Conservation (phyloP, 2,113 vertebrate species). For the Ornithorhynchus anatinus region DNA sequence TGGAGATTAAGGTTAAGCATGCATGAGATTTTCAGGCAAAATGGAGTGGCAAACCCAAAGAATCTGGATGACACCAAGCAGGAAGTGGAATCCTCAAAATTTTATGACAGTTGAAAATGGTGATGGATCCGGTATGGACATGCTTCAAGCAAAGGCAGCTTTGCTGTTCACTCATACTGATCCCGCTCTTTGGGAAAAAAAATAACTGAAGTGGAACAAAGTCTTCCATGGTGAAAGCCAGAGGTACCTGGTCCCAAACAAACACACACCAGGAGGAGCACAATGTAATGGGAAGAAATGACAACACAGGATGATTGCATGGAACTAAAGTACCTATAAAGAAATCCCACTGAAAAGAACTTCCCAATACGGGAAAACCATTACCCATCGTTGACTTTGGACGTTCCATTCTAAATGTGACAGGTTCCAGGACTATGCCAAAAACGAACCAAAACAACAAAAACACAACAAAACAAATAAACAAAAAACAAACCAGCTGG, state of each 20-base stretch:
- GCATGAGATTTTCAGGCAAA: background rate
- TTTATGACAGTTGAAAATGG: slow-evolving; percentile 5
- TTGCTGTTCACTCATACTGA: background rate
- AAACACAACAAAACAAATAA: background rate
- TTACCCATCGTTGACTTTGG: slow-evolving; percentile 73
- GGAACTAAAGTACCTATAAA: background rate
- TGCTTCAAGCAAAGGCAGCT: background rate
- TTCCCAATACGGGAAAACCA: slow-evolving; percentile 42
- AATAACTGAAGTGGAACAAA: background rate
- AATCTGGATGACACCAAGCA: no score
- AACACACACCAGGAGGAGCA: background rate
- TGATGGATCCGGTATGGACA: background rate
- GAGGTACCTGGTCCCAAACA: background rate
- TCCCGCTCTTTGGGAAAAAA: background rate
- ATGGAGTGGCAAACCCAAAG: background rate
- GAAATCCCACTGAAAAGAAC: slow-evolving; percentile 14
- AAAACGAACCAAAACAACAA: slow-evolving; percentile 31
- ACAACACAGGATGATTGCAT: background rate
- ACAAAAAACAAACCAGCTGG: no score
- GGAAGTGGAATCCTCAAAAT: background rate
- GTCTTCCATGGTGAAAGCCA: background rate
- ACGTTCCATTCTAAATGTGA: slow-evolving; percentile 54
- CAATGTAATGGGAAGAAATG: background rate
- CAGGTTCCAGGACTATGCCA: slow-evolving; percentile 55
- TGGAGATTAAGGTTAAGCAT: slow-evolving; percentile 14